A percentile compares a stretch with the other conserved stretches of the same genome.
phyloP scores from a whole-genome alignment of 2,888 invertebrate species.

The Molanna angustata region DNA sequence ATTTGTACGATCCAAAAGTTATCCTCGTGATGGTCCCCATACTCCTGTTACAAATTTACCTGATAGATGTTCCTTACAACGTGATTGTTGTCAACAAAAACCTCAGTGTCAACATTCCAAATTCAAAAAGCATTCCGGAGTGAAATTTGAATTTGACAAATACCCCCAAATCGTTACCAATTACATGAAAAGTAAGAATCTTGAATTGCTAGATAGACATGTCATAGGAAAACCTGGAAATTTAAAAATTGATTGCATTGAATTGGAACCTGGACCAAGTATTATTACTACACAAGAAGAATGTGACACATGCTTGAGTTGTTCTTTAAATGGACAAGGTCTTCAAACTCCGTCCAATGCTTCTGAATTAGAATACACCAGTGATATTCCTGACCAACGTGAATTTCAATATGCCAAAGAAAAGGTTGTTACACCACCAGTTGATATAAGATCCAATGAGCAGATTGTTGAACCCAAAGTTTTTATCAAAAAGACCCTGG shows the following conservation, averaged over 20 bases:
- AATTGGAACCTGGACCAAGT: constrained; percentile 52
- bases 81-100: constrained; percentile 17
- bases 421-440: constrained; percentile 35
- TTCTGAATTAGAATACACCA: constrained; percentile 63
- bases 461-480: constrained; percentile 40
- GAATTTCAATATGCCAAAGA: constrained; percentile 48
- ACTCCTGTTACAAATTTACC: constrained; percentile 4
- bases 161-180: constrained; percentile 72
- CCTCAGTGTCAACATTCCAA: constrained; percentile 53
- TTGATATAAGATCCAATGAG: constrained; percentile 11
- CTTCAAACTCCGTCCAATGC: constrained; percentile 77
- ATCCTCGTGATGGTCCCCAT: constrained; percentile 10
- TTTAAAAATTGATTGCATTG: constrained; percentile 53
- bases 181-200: constrained; percentile 73
- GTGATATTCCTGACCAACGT: constrained; percentile 40
- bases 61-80: constrained; percentile 13
- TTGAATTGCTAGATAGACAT: constrained; percentile 60
- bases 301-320: constrained; percentile 55
- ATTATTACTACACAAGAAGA: constrained; percentile 49
- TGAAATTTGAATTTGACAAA: constrained; percentile 72
- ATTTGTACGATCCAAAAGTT: constrained; percentile 9
- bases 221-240: constrained; percentile 58
- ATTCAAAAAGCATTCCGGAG: constrained; percentile 65
- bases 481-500: constrained; percentile 46
- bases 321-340: constrained; percentile 55